Base-by-base conservation (phyloP, 2,888 invertebrate species). In the Piscicola geometra region DNA sequence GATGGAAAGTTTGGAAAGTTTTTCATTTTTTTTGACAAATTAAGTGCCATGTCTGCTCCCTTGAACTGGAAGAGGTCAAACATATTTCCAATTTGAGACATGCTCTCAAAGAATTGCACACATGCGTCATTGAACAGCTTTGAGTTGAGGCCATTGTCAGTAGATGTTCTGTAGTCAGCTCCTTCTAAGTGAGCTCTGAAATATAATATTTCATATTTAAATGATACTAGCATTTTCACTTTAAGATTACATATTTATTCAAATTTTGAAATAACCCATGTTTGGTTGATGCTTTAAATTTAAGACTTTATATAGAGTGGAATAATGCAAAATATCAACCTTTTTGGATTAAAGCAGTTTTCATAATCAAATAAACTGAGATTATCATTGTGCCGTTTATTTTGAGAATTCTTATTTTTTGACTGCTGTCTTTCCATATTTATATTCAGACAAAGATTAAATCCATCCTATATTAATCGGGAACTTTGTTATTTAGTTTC, bases 11-110 rank as follows among this genome's bases (percentile, higher is more conserved):
- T 30, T 47, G 30, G 52, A n/a, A 73, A 64, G 36, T 64, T 64
- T 15, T 33, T 28, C 32, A 50, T 56, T 35, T 73, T 73, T 25
- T 73, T 73, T 30, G 73, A 60, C 33, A 73, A 41, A 64, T 73
- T 73, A 28, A 73, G 73, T 18, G 73, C 73, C 32, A 50, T 56
- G 12, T 73, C 73, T 12, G 73, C 25, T 56, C 35, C 56, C 33
- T 73, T 32, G 21, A n/a, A 32, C 28, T 67, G 67, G 35, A 67
- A 67, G 2, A 67, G 15, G 18, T 35, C 35, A 67, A 35, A 32
- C 67, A 67, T 35, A 33, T 67, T 35, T 15, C 35, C 35, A 32
- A 67, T 67, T 33, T 35, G 30, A 67, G 67, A 35, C 32, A 67
- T 35, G 33, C 35, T 67, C 67, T 32, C 30, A n/a, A 67, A 9